These are phyloP conservation scores for Boleophthalmus pectinirostris DNA, from an alignment of 2,113 vertebrate genomes.

Conservation along the genomic window DNA sequence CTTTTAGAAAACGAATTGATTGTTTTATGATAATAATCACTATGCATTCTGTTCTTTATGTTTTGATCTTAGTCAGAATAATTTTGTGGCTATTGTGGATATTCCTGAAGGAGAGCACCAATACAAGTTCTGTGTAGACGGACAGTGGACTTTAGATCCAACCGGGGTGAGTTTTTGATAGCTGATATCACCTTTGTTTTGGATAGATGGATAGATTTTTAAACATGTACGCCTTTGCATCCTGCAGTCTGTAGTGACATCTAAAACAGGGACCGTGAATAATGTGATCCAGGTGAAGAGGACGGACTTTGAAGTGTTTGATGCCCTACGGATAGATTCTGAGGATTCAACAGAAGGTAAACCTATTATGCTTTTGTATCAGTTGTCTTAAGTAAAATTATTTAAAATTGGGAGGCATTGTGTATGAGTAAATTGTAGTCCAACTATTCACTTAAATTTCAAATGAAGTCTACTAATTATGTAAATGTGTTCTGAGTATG, in stretches of 20 bases:
- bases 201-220: background rate
- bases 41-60: background rate
- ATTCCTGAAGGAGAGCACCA: conserved; percentile 98
- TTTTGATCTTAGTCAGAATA: conserved; percentile 84
- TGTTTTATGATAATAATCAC: too few species aligned
- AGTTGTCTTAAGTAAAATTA: too few species aligned
- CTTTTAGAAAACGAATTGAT: too few species aligned
- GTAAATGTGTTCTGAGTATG: too few species aligned
- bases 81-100: conserved; percentile 94
- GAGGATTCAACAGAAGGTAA: conserved; percentile 84
- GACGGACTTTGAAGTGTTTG: conserved; percentile 97
- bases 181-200: background rate
- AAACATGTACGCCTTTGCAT: conserved; percentile 11
- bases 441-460: too few species aligned
- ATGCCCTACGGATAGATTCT: conserved; percentile 94
- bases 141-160: conserved; percentile 94
- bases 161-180: conserved; percentile 79
- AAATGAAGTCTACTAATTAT: too few species aligned
- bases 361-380: background rate
- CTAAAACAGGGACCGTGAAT: conserved; percentile 92
- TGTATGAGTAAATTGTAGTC: too few species aligned
- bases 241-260: conserved; percentile 85
- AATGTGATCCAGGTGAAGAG: conserved; percentile 93
- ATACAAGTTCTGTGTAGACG: conserved; percentile 96
- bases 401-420: too few species aligned